Conservation (phyloP, 2,113 vertebrate genomes). For the Gavialis gangeticus region DNA sequence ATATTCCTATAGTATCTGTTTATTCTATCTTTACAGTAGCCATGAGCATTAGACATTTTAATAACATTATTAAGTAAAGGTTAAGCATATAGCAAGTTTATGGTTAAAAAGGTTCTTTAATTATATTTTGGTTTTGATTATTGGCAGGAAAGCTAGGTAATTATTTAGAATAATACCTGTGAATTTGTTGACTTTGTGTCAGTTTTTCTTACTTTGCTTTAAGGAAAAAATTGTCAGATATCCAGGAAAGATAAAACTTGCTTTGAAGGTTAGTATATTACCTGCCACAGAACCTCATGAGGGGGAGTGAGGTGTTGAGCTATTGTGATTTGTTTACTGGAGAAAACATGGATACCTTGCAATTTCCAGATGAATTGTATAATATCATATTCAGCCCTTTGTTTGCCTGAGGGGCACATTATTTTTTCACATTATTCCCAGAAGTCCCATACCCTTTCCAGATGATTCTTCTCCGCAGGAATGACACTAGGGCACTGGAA, state of each 20-base stretch:
- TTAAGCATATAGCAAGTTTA: background rate
- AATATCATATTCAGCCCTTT: fast-evolving
- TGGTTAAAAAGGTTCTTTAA: background rate
- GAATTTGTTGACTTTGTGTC: constrained; percentile 27
- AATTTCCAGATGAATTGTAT: background rate
- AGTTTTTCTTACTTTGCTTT: constrained; percentile 14
- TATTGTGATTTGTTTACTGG: background rate
- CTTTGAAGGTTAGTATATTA: fast-evolving
- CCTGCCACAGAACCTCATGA: background rate
- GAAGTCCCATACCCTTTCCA: fast-evolving
- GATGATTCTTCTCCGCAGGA: background rate
- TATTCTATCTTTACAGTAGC: constrained; percentile 56
- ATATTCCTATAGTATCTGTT: constrained; percentile 52
- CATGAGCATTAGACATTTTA: constrained; percentile 35
- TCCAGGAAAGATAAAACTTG: constrained; percentile 40
- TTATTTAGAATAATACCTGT: constrained; percentile 35
- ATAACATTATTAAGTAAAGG: constrained; percentile 39
- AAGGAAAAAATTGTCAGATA: constrained; percentile 22
- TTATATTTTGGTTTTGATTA: constrained; percentile 6
- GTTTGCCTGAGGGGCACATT: background rate
- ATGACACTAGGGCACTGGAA: background rate
- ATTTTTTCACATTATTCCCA: background rate
- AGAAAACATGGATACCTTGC: background rate
- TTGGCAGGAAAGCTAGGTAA: constrained; percentile 30
- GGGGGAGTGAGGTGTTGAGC: background rate